These are phyloP conservation scores for Pseudopleuronectes americanus DNA, from an alignment of 2,797 vertebrate genomes.

Conservation along the genomic window DNA sequence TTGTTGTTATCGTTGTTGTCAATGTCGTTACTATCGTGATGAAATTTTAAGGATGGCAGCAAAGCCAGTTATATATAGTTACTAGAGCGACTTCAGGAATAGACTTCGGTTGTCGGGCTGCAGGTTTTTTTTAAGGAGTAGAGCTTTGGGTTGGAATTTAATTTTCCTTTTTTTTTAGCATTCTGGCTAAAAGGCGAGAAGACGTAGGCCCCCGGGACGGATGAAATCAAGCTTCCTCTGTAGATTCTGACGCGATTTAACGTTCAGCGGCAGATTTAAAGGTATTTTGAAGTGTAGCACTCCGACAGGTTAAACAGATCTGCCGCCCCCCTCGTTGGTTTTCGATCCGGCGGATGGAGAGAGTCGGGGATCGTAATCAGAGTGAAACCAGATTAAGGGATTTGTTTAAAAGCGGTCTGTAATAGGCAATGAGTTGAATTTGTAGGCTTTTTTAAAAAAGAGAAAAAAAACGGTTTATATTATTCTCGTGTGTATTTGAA, in stretches of 20 bases:
- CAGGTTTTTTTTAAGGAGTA: constrained; percentile 47
- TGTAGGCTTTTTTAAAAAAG: constrained; percentile 64
- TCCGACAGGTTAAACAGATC: constrained; percentile 32
- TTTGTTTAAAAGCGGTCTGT: constrained; percentile 49
- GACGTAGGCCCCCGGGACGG: constrained; percentile 59
- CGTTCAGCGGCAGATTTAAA: constrained; percentile 14
- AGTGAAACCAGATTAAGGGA: constrained; percentile 42
- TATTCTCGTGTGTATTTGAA: constrained; percentile 73
- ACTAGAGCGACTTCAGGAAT: constrained; percentile 74
- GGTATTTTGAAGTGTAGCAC: constrained; percentile 54
- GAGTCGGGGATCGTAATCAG: constrained; percentile 63
- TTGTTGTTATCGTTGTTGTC: constrained; percentile 74
- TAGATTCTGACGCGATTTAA: constrained; percentile 23
- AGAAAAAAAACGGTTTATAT: constrained; percentile 66
- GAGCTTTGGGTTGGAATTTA: constrained; percentile 49
- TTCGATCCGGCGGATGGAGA: constrained; percentile 59
- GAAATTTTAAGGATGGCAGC: constrained; percentile 75
- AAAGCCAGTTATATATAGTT: constrained; percentile 70
- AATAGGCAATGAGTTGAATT: constrained; percentile 73
- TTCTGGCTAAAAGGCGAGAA: constrained; percentile 64
- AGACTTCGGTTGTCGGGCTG: constrained; percentile 59
- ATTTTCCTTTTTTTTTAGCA: constrained; percentile 52
- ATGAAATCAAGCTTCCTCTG: constrained; percentile 60
- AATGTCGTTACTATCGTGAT: constrained; percentile 80
- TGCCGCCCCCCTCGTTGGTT: constrained; percentile 6